Evolutionary conservation across 1,140 invertebrate species (phyloP).

Genomic region (Aricia agestis): DNA sequence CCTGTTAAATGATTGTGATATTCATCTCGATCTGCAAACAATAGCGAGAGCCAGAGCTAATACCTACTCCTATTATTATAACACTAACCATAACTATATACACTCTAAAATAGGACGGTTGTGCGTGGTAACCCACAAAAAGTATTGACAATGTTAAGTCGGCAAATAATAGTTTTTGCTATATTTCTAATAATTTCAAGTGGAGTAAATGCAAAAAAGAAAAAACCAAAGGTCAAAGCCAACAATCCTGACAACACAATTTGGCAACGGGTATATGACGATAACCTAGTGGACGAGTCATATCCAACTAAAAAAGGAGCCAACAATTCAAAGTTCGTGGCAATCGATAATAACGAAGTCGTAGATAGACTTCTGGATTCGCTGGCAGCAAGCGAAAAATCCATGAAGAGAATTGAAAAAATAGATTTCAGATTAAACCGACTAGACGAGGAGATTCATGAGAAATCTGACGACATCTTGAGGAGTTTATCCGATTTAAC

Average conservation of each 20-base stretch:
- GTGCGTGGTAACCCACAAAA: neutral
- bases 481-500: conserved; percentile 51
- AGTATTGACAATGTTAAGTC: neutral
- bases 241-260: conserved; percentile 39
- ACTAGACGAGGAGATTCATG: conserved; percentile 63
- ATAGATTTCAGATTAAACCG: conserved; percentile 65
- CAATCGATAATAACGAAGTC: conserved; percentile 51
- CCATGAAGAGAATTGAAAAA: conserved; percentile 60
- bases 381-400: conserved; percentile 61
- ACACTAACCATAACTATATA: neutral
- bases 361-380: conserved; percentile 62
- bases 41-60: neutral
- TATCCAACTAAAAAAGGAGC: conserved; percentile 41
- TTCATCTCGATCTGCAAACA: neutral
- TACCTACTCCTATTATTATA: neutral
- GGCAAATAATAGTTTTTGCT: conserved; percentile 24
- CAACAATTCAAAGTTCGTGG: conserved; percentile 45
- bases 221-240: conserved; percentile 44
- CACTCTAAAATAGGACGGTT: neutral
- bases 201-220: conserved; percentile 34
- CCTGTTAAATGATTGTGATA: neutral
- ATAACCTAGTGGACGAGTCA: conserved; percentile 56
- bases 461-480: conserved; percentile 59
- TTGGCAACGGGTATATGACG: conserved; percentile 64
- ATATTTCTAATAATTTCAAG: conserved; percentile 32